Conservation (phyloP, 2,888 invertebrate species). For the Lasioglossum oenotherae region DNA sequence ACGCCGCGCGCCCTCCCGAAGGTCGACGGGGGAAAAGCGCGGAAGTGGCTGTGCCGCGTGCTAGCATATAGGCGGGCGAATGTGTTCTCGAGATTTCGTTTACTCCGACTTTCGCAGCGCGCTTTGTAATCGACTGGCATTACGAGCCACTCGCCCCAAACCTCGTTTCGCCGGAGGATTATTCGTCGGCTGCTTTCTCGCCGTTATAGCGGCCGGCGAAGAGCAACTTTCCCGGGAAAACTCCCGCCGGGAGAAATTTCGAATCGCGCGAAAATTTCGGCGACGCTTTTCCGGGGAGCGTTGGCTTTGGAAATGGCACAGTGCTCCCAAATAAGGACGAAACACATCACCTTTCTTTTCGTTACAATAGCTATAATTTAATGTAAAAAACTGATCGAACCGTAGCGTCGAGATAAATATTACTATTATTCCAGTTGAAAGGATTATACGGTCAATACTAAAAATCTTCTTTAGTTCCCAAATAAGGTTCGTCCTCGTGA, state of each 20-base stretch:
- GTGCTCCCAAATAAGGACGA: too few species aligned
- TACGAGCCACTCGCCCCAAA: constrained; percentile 36
- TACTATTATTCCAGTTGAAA: too few species aligned
- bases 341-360: too few species aligned
- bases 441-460: too few species aligned
- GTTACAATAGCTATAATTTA: too few species aligned
- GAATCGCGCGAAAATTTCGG: not conserved
- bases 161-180: constrained; percentile 25
- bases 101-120: constrained; percentile 35
- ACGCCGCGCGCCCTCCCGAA: not conserved
- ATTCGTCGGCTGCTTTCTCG: constrained; percentile 17
- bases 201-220: not conserved
- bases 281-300: too few species aligned
- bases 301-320: too few species aligned
- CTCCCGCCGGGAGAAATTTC: not conserved
- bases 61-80: not conserved
- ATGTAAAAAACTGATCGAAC: too few species aligned
- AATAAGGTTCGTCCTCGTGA: too few species aligned
- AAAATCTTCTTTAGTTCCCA: too few species aligned
- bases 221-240: not conserved
- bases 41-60: not conserved
- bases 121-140: constrained; percentile 53
- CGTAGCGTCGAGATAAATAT: too few species aligned
- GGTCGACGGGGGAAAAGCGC: not conserved
- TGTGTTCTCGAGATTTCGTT: constrained; percentile 50